A percentile compares a stretch with the other conserved stretches of the same genome.
These are phyloP conservation scores for Aplysia californica DNA, from an alignment of 1,140 invertebrate genomes.

Conservation along the genomic window DNA sequence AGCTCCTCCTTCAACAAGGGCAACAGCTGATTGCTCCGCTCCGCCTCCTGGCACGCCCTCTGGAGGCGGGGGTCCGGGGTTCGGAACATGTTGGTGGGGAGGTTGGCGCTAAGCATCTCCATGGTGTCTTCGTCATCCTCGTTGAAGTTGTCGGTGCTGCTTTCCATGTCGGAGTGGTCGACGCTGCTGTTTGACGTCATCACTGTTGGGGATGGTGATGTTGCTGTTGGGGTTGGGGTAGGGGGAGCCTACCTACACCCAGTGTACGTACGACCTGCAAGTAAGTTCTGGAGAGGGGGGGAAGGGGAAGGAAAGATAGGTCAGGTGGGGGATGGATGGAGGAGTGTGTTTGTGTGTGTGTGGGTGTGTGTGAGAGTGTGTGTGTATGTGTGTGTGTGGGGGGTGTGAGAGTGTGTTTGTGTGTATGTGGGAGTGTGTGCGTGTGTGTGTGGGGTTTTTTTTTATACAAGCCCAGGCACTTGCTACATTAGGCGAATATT, in stretches of 20 bases:
- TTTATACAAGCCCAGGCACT: too few species aligned
- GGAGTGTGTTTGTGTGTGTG: too few species aligned
- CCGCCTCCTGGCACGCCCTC: slow-evolving; percentile 9
- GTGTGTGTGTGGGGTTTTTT: too few species aligned
- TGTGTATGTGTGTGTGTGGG: too few species aligned
- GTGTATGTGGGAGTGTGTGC: too few species aligned
- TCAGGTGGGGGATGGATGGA: too few species aligned
- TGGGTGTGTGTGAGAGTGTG: too few species aligned
- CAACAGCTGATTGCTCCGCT: slow-evolving; percentile 14
- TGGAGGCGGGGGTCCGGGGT: slow-evolving; percentile 20
- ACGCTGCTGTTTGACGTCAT: not conserved
- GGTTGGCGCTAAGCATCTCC: slow-evolving; percentile 21
- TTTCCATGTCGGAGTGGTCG: not conserved
- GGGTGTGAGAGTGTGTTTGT: too few species aligned
- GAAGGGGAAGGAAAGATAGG: not conserved
- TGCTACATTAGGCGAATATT: too few species aligned
- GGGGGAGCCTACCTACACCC: not conserved
- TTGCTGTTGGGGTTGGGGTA: not conserved
- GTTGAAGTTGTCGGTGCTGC: not conserved
- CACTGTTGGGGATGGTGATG: not conserved
- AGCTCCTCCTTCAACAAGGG: slow-evolving; percentile 23
- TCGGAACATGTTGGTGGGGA: slow-evolving; percentile 9
- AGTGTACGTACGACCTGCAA: not conserved
- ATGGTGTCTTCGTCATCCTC: slow-evolving; percentile 16
- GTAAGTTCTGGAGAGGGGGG: not conserved